Percentiles rank a stretch among this genome's conserved stretches.
Evolutionary conservation across 1,140 invertebrate genomes (phyloP).

Genomic region (Drosophila navojoa): DNA sequence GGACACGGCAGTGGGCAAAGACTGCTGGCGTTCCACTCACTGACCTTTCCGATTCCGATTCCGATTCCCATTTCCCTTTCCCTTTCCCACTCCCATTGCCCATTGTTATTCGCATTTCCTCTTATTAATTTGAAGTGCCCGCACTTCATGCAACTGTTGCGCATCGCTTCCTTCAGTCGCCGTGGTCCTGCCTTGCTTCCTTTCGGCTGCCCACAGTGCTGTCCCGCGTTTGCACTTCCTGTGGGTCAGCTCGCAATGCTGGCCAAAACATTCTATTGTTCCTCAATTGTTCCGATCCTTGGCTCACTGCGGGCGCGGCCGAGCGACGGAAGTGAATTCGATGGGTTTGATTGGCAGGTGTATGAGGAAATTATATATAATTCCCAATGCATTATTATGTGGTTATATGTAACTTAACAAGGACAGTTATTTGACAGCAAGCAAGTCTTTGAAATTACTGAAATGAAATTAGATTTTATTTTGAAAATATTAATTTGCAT

Average conservation of each 20-base stretch:
- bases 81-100: constrained; percentile 20
- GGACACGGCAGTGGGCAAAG: constrained; percentile 34
- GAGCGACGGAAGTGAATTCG: constrained; percentile 33
- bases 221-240: constrained; percentile 57
- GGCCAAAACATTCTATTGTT: constrained; percentile 77
- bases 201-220: constrained; percentile 18
- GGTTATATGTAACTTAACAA: no score
- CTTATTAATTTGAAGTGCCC: constrained; percentile 72
- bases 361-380: background rate
- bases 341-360: background rate
- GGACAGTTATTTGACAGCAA: background rate
- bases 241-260: constrained; percentile 48
- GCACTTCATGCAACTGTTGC: constrained; percentile 77
- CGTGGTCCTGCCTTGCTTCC: constrained; percentile 13
- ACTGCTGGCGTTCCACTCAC: constrained; percentile 53
- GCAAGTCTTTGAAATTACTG: no score
- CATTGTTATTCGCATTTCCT: constrained; percentile 65
- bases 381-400: background rate
- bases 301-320: constrained; percentile 26
- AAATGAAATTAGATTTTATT: no score
- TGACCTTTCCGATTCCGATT: constrained; percentile 56
- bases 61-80: constrained; percentile 33
- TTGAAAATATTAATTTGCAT: no score
- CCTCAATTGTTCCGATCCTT: constrained; percentile 63
- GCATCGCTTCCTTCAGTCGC: constrained; percentile 51